Percentiles rank a stretch among this genome's conserved stretches.
phyloP scores from a whole-genome alignment of 2,797 vertebrate species.

The Rhinophrynus dorsalis region DNA sequence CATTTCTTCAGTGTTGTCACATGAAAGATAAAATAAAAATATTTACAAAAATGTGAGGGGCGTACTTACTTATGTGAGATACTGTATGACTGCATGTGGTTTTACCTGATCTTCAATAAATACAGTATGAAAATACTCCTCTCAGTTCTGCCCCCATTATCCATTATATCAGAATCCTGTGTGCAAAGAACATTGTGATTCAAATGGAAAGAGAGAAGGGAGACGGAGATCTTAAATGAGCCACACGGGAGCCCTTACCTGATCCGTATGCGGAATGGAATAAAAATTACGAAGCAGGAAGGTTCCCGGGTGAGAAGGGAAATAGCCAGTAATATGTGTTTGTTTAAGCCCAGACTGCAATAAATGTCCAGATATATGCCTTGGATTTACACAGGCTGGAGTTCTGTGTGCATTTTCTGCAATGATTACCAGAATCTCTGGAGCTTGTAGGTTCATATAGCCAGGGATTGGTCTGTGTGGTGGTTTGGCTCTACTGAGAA shows the following conservation, averaged over 20 bases:
- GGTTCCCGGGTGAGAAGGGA: conserved; percentile 23
- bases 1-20: too few relatives aligned
- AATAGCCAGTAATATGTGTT: conserved; percentile 22
- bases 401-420: neutral
- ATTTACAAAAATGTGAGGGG: too few relatives aligned
- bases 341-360: conserved; percentile 22
- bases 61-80: too few relatives aligned
- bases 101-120: neutral
- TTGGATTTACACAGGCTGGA: neutral
- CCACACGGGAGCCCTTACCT: conserved; percentile 27
- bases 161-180: conserved; percentile 26
- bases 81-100: neutral
- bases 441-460: neutral
- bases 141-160: neutral
- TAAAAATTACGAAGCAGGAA: conserved; percentile 12
- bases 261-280: conserved; percentile 32
- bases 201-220: conserved; percentile 20
- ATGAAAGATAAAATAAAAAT: too few relatives aligned
- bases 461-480: neutral
- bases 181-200: conserved; percentile 22
- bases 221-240: conserved; percentile 24
- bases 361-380: conserved; percentile 11
- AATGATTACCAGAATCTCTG: conserved; percentile 1
- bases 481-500: neutral
- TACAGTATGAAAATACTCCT: too few relatives aligned